These are phyloP conservation scores for Thera obeliscata DNA, from an alignment of 2,888 invertebrate genomes.

Conservation along the genomic window DNA sequence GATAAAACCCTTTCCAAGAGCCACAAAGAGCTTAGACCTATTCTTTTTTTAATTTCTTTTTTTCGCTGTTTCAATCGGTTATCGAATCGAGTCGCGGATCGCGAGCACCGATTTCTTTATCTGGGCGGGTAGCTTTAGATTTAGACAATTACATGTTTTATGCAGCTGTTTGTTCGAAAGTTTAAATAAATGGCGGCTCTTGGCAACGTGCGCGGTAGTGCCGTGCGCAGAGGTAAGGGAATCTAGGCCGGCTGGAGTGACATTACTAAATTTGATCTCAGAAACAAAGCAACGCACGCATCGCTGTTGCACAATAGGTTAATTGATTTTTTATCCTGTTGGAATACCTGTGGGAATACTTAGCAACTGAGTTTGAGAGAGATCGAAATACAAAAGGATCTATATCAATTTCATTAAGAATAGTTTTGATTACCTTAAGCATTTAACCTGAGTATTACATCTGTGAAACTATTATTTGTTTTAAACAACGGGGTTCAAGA, in stretches of 20 bases:
- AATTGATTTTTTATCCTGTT: conserved; percentile 28
- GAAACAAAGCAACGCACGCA: conserved; percentile 69
- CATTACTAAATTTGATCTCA: conserved; percentile 82
- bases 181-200: conserved; percentile 49
- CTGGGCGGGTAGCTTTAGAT: conserved; percentile 20
- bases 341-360: conserved; percentile 27
- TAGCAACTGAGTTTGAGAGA: neutral
- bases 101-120: conserved; percentile 11
- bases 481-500: no score
- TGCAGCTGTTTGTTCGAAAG: conserved; percentile 43
- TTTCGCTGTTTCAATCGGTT: conserved; percentile 4
- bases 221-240: conserved; percentile 81
- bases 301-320: conserved; percentile 43
- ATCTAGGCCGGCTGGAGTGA: conserved; percentile 83
- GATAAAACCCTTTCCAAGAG: conserved; percentile 9
- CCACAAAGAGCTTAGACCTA: neutral
- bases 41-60: neutral
- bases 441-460: no score
- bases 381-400: neutral
- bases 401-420: no score
- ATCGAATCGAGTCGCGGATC: conserved; percentile 3
- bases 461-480: no score
- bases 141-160: conserved; percentile 38
- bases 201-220: conserved; percentile 75
- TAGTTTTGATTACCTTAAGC: no score